These are phyloP conservation scores for Corythoichthys haematopterus DNA, from an alignment of 2,113 vertebrate genomes.

Conservation along the genomic window DNA sequence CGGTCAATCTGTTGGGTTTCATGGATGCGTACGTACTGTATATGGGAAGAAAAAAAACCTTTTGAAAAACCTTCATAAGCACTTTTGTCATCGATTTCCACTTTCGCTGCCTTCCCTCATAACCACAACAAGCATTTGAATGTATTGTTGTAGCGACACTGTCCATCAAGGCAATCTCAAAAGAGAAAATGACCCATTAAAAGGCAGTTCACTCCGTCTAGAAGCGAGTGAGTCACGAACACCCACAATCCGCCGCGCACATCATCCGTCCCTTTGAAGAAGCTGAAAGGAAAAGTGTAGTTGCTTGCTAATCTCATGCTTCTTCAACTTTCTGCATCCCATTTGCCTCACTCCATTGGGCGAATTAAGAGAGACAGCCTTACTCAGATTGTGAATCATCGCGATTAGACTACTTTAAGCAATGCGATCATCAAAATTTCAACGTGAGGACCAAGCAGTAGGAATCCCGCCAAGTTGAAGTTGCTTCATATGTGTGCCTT, in stretches of 20 bases:
- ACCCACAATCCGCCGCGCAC: slow-evolving; percentile 7
- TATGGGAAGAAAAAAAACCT: slow-evolving; percentile 1
- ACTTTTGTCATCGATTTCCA: slow-evolving; percentile 6
- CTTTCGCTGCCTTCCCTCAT: slow-evolving; percentile 5
- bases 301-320: slow-evolving; percentile 40
- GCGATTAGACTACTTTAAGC: slow-evolving; percentile 39
- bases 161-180: slow-evolving; percentile 9
- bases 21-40: background rate
- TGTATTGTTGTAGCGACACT: slow-evolving; percentile 17
- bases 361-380: slow-evolving; percentile 7
- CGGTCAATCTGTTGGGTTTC: background rate
- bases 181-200: slow-evolving; percentile 8
- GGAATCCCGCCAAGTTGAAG: slow-evolving; percentile 15
- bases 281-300: slow-evolving; percentile 53
- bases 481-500: slow-evolving; percentile 34
- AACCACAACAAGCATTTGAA: background rate
- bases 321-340: slow-evolving; percentile 7
- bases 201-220: slow-evolving; percentile 3
- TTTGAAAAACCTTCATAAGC: slow-evolving; percentile 6
- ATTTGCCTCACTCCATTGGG: background rate
- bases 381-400: slow-evolving; percentile 21
- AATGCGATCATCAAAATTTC: slow-evolving; percentile 34
- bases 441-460: slow-evolving; percentile 22
- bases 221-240: slow-evolving; percentile 10
- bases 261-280: slow-evolving; percentile 21